A percentile compares a stretch with the other conserved stretches of the same genome.
Evolutionary conservation across 1,140 invertebrate genomes (phyloP).

Genomic region (Drosophila erecta): DNA sequence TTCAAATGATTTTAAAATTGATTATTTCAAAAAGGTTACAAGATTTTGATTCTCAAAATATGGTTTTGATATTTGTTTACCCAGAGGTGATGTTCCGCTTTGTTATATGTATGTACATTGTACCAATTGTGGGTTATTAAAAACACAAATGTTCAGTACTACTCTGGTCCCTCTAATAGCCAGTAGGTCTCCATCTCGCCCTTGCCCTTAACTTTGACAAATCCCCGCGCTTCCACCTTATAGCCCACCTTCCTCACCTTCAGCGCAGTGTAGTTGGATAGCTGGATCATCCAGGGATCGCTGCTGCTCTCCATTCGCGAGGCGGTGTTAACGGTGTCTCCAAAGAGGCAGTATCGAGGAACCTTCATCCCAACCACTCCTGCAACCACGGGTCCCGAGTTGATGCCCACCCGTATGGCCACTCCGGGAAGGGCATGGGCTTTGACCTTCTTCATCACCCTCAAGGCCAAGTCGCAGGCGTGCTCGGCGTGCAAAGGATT

Average conservation of each 20-base stretch:
- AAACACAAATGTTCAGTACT: conserved; percentile 1
- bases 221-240: conserved; percentile 87
- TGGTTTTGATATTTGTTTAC: neutral
- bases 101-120: neutral
- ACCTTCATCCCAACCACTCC: conserved; percentile 92
- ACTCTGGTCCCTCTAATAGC: conserved; percentile 85
- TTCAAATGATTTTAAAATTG: too few species aligned
- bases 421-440: conserved; percentile 86
- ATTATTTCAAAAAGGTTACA: neutral
- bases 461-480: conserved; percentile 91
- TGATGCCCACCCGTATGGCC: conserved; percentile 89
- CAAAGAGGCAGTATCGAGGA: conserved; percentile 92
- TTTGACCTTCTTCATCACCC: conserved; percentile 88
- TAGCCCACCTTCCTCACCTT: conserved; percentile 86
- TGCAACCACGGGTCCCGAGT: conserved; percentile 91
- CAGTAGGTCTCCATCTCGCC: conserved; percentile 95
- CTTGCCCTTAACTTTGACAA: conserved; percentile 93
- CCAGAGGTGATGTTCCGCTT: neutral
- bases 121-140: neutral
- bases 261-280: conserved; percentile 80
- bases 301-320: conserved; percentile 90
- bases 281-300: conserved; percentile 82
- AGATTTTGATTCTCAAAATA: neutral
- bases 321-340: conserved; percentile 95
- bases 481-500: conserved; percentile 91